Evolutionary conservation across 1,140 invertebrate species (phyloP).

Genomic region (Zaprionus lachaisei): DNA sequence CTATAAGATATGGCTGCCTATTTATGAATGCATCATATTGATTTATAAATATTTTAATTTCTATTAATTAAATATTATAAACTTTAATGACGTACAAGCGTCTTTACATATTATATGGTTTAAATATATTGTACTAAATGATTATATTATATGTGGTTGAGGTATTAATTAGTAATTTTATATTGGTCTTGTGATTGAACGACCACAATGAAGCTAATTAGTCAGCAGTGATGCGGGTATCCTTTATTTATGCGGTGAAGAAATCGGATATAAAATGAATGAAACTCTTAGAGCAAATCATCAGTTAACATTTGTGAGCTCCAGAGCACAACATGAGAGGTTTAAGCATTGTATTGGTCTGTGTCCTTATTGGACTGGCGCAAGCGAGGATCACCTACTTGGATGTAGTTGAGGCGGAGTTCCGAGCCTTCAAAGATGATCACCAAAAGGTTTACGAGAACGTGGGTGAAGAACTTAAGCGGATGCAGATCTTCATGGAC

Average conservation of each 20-base stretch:
- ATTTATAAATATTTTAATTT: not conserved
- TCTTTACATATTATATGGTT: no score
- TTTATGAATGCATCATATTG: no score
- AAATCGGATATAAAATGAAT: not conserved
- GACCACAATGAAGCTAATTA: not conserved
- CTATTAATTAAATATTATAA: not conserved
- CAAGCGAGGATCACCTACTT: constrained; percentile 18
- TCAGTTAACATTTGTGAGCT: not conserved
- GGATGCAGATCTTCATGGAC: constrained; percentile 93
- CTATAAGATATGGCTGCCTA: no score
- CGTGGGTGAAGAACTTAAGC: constrained; percentile 90
- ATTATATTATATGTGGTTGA: no score
- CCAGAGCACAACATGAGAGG: constrained; percentile 12
- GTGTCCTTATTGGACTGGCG: not conserved
- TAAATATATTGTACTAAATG: no score
- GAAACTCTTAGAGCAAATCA: not conserved
- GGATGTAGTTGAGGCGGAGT: constrained; percentile 14
- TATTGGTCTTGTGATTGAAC: no score
- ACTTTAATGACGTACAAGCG: not conserved
- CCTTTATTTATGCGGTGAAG: not conserved
- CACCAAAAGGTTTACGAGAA: constrained; percentile 89
- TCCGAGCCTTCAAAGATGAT: constrained; percentile 40
- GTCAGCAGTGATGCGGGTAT: not conserved
- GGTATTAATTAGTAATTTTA: no score
- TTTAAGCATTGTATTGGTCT: not conserved